Conservation (phyloP, 2,797 vertebrate genomes). For the Neostethus bicornis region DNA sequence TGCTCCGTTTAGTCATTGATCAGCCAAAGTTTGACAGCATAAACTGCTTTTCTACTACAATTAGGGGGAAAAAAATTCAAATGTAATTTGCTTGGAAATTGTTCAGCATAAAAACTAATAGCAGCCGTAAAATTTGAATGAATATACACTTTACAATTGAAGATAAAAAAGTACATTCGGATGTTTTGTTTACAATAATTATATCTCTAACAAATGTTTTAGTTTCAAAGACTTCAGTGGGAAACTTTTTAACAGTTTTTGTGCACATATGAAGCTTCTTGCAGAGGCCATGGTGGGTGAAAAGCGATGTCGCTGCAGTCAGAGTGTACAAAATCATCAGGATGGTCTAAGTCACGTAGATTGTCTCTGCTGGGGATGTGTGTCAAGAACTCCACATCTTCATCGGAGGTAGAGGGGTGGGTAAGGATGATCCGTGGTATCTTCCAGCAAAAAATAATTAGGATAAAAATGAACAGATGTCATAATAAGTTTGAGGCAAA, state of each 20-base stretch:
- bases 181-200: constrained; percentile 10
- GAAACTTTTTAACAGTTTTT: constrained; percentile 7
- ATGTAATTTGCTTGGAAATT: constrained; percentile 18
- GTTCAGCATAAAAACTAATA: constrained; percentile 23
- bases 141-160: constrained; percentile 26
- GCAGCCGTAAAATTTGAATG: constrained; percentile 36
- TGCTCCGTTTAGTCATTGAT: constrained; percentile 3
- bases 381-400: constrained; percentile 81
- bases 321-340: constrained; percentile 48
- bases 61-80: constrained; percentile 13
- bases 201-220: constrained; percentile 7
- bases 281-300: constrained; percentile 68
- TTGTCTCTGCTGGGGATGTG: constrained; percentile 70
- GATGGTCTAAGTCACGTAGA: constrained; percentile 53
- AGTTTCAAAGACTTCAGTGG: background rate
- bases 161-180: constrained; percentile 13
- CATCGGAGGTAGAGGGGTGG: constrained; percentile 86
- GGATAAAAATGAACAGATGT: too few relatives aligned
- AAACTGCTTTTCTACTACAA: constrained; percentile 23
- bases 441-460: constrained; percentile 53
- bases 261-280: background rate
- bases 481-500: background rate
- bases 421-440: constrained; percentile 88
- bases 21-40: background rate
- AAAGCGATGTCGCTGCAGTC: constrained; percentile 77